Percentiles rank a stretch among this genome's conserved stretches.
Evolutionary conservation across 2,888 invertebrate genomes (phyloP).

Genomic region (Acanthosepion lycidas): DNA sequence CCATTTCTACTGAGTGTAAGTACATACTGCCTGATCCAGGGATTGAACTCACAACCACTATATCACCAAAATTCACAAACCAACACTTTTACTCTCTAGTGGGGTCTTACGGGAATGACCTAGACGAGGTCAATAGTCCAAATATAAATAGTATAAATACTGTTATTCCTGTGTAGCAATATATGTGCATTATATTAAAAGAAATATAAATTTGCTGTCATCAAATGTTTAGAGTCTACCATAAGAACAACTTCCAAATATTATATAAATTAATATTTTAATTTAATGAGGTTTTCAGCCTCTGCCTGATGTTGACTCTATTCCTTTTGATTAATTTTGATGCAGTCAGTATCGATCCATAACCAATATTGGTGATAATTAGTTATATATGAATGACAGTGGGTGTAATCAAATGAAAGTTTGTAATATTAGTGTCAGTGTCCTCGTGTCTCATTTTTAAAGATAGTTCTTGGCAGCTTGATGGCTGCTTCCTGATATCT

Average conservation of each 20-base stretch:
- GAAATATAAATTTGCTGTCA: background rate
- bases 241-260: background rate
- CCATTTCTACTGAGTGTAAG: no score
- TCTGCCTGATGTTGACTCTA: background rate
- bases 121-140: no score
- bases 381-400: background rate
- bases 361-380: background rate
- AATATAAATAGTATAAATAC: no score
- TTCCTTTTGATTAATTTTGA: constrained; percentile 4
- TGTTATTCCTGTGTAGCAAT: no score
- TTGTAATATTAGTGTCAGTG: background rate
- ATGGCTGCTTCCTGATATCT: background rate
- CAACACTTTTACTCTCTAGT: no score
- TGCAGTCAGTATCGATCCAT: constrained; percentile 1
- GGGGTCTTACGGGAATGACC: no score
- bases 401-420: background rate
- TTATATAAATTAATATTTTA: background rate
- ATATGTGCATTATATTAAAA: no score
- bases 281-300: background rate
- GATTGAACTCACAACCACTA: no score
- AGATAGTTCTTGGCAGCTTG: background rate
- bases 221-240: background rate
- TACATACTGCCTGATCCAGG: no score
- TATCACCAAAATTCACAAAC: no score
- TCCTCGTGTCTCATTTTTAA: background rate